A percentile compares a stretch with the other conserved stretches of the same genome.
Evolutionary conservation across 2,113 vertebrate genomes (phyloP).

Genomic region (Notechis scutatus): DNA sequence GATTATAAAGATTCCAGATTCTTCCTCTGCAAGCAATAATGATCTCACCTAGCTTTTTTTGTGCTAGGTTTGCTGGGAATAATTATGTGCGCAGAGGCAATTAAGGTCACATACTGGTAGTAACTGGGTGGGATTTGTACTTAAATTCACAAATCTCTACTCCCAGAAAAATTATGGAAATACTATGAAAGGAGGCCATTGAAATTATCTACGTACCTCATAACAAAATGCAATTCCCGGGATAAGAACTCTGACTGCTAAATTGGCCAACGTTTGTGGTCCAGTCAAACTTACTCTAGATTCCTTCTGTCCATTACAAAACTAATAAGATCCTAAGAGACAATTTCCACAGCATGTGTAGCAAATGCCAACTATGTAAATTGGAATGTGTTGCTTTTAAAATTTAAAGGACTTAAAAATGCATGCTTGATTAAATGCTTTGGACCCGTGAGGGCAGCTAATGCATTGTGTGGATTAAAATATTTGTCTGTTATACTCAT

Average conservation of each 20-base stretch:
- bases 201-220: background rate
- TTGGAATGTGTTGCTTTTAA: background rate
- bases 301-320: background rate
- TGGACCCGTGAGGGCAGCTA: background rate
- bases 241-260: background rate
- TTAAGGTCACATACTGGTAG: background rate
- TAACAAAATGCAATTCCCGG: background rate
- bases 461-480: background rate
- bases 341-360: background rate
- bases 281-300: background rate
- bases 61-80: background rate
- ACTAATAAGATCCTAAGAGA: background rate
- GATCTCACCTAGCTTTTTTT: background rate
- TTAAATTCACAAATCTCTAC: background rate
- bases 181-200: background rate
- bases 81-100: background rate
- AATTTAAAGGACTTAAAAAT: background rate
- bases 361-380: background rate
- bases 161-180: background rate
- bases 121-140: background rate
- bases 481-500: background rate
- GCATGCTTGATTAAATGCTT: background rate
- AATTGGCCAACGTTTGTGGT: background rate
- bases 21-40: background rate
- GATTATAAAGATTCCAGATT: background rate